Conservation (phyloP, 2,888 invertebrate genomes). For the Synanthedon formicaeformis region DNA sequence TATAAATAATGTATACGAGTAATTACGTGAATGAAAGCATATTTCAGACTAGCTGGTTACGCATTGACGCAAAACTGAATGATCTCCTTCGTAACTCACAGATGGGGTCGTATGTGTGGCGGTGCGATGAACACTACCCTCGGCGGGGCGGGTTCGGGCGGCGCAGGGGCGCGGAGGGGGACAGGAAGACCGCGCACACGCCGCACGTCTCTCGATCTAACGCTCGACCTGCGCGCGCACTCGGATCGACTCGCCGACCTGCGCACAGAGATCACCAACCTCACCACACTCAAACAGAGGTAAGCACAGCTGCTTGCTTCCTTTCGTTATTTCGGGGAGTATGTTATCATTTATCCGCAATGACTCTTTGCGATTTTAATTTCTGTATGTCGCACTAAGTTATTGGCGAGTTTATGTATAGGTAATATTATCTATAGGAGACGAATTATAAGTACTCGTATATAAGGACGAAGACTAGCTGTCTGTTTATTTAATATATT, state of each 20-base stretch:
- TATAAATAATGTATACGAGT: no score
- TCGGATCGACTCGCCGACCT: slow-evolving; percentile 86
- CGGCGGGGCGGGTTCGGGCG: slow-evolving; percentile 8
- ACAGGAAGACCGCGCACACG: slow-evolving; percentile 66
- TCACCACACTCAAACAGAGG: slow-evolving; percentile 83
- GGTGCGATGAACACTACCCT: neutral
- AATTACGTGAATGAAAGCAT: no score
- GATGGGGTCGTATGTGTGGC: slow-evolving; percentile 39
- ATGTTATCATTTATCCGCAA: no score
- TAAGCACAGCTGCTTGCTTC: slow-evolving; percentile 10
- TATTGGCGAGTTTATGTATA: no score
- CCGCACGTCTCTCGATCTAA: slow-evolving; percentile 90
- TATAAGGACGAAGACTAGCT: no score
- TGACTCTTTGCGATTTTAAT: no score
- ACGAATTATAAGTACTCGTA: no score
- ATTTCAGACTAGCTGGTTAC: no score
- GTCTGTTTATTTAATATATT: no score
- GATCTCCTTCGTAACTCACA: slow-evolving; percentile 11
- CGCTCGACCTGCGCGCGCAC: slow-evolving; percentile 92
- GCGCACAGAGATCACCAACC: slow-evolving; percentile 84
- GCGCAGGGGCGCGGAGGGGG: slow-evolving; percentile 10
- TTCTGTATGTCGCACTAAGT: no score
- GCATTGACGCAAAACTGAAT: no score
- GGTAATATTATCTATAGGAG: no score
- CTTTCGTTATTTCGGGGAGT: neutral